Evolutionary conservation across 2,888 invertebrate genomes (phyloP), one percentile per base, ranked within the genome.

Genomic region (Melitaea athalia): DNA sequence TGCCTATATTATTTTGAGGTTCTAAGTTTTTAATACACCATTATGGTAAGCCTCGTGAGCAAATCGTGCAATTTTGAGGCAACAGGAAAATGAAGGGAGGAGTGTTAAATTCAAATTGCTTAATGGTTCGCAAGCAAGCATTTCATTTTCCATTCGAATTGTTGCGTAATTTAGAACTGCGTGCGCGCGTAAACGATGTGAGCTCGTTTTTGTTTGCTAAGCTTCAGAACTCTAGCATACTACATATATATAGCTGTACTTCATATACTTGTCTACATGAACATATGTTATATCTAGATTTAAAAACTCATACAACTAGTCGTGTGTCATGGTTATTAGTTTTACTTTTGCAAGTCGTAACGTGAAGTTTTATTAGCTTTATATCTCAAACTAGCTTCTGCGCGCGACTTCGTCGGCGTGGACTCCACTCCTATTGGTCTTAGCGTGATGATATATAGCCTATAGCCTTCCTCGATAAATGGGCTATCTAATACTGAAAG

Each of bases 91-190:
- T 89, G 89, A 90, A 91, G 86, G 91, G 89, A 91, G 88, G 88
- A 90, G 91, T 92, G 92, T 90, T 90, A 91, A 91, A 91, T 90
- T 91, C 88, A 87, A 91, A 92, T 92, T 89, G 91, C 85, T 87
- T 89, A 92, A 92, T 91, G 91, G 90, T 81, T 85, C 81, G 88
- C 87, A 87, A 91, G 84, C 88, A 89, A 84, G 87, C 89, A 89
- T 92, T 92, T 92, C 91, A 92, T 92, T 92, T 92, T 92, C 92
- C 91, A 87, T 90, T 86, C 85, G 87, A 88, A 89, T 87, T 88
- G 87, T 85, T 87, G 77, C 85, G 89, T 88, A 89, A 91, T 92
- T 91, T 89, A 90, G 84, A 85, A 79, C 79, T 82, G 85, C 80
- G 85, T 83, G 84, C 85, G 84, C 85, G 84, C 85, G 85, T 85